Percentiles rank a stretch among this genome's conserved stretches.
These are phyloP conservation scores for Patagioenas fasciata DNA, from an alignment of 2,113 vertebrate genomes.

Conservation along the genomic window DNA sequence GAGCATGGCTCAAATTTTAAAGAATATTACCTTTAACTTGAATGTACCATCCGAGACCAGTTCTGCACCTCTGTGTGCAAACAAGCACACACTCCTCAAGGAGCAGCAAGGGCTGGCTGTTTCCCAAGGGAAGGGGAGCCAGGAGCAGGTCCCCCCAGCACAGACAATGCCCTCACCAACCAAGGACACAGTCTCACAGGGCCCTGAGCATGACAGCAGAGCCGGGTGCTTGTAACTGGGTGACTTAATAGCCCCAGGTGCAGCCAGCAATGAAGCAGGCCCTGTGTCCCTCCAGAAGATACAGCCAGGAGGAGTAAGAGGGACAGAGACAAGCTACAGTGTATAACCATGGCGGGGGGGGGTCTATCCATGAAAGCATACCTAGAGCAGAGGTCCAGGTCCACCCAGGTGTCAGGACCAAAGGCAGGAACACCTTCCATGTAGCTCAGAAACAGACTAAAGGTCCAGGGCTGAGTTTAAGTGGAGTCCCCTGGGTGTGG, in stretches of 20 bases:
- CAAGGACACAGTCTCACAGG: background rate
- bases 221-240: accelerated
- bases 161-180: background rate
- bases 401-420: no score
- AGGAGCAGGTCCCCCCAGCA: background rate
- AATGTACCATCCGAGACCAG: background rate
- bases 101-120: background rate
- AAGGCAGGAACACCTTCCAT: accelerated
- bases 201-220: background rate
- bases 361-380: background rate
- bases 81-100: background rate
- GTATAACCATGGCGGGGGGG: accelerated
- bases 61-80: background rate
- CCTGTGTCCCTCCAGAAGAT: background rate
- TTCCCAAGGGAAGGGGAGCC: background rate
- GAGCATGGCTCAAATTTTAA: background rate
- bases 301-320: background rate
- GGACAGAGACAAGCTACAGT: background rate
- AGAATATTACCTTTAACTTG: background rate
- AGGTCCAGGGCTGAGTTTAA: background rate
- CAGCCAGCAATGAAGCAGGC: background rate
- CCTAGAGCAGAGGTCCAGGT: background rate
- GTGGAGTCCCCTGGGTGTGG: no score
- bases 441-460: accelerated
- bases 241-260: background rate